Conservation (phyloP, 2,113 vertebrate genomes). For the Arvicanthis niloticus region DNA sequence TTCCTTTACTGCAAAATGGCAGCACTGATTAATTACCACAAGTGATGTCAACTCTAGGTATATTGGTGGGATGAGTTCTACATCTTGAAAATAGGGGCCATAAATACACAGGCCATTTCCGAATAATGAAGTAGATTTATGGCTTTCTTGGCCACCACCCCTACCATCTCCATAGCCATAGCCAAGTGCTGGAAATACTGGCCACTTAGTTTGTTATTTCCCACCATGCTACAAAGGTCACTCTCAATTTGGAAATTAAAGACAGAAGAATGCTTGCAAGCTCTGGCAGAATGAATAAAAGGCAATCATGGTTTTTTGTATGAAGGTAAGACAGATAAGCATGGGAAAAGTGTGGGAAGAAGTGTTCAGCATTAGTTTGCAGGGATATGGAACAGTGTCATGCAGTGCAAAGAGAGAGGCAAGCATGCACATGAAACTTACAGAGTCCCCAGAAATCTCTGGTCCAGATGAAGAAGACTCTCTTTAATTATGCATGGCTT, state of each 20-base stretch:
- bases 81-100: neutral
- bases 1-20: neutral
- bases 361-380: neutral
- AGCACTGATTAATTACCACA: neutral
- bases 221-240: neutral
- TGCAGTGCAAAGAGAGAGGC: neutral
- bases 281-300: neutral
- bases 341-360: rapidly evolving
- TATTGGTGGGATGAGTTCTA: neutral
- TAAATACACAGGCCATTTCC: neutral
- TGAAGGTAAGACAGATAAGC: neutral
- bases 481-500: neutral
- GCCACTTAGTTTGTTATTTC: neutral
- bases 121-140: neutral
- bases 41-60: neutral
- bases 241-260: conserved; percentile 40
- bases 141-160: neutral
- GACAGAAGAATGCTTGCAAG: neutral
- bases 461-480: neutral
- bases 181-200: neutral
- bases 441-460: neutral
- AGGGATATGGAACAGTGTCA: neutral
- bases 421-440: rapidly evolving
- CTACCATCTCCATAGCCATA: neutral
- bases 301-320: neutral